phyloP scores from a whole-genome alignment of 2,797 vertebrate species.

The Pygocentrus nattereri region DNA sequence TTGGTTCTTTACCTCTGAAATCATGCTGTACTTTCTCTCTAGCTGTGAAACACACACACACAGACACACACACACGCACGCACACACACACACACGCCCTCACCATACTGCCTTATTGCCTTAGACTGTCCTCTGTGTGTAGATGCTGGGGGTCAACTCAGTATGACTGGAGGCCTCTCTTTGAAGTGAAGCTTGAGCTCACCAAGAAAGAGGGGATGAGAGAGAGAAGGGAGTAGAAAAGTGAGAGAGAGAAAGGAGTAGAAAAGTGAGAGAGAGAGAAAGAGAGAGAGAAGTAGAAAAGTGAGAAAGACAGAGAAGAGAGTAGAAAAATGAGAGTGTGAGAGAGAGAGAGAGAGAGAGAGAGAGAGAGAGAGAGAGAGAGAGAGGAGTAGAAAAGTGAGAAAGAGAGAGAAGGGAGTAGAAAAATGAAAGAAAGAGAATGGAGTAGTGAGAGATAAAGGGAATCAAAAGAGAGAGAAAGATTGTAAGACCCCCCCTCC shows the following conservation, averaged over 20 bases:
- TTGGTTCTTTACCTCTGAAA: slow-evolving; percentile 21
- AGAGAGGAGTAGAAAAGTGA: too few relatives aligned
- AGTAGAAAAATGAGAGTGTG: too few relatives aligned
- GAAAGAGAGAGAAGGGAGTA: neutral
- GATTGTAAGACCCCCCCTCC: too few relatives aligned
- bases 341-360: neutral
- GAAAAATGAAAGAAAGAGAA: neutral
- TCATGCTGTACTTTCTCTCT: slow-evolving; percentile 24
- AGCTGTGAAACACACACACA: neutral
- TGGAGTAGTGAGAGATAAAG: neutral
- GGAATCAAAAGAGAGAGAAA: too few relatives aligned
- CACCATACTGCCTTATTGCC: slow-evolving; percentile 67
- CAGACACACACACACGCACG: slow-evolving; percentile 64
- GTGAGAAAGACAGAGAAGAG: neutral
- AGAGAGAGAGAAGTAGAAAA: neutral
- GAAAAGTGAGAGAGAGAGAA: neutral
- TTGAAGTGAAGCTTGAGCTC: slow-evolving; percentile 69
- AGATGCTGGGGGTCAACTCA: slow-evolving; percentile 71
- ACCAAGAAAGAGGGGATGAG: neutral
- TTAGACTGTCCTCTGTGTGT: slow-evolving; percentile 64
- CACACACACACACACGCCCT: slow-evolving; percentile 60
- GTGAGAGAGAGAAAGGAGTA: neutral
- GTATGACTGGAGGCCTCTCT: slow-evolving; percentile 68
- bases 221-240: neutral
- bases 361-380: neutral